A percentile compares a stretch with the other conserved stretches of the same genome.
Conservation (phyloP, 2,113 vertebrate genomes). For the Gadus macrocephalus region DNA sequence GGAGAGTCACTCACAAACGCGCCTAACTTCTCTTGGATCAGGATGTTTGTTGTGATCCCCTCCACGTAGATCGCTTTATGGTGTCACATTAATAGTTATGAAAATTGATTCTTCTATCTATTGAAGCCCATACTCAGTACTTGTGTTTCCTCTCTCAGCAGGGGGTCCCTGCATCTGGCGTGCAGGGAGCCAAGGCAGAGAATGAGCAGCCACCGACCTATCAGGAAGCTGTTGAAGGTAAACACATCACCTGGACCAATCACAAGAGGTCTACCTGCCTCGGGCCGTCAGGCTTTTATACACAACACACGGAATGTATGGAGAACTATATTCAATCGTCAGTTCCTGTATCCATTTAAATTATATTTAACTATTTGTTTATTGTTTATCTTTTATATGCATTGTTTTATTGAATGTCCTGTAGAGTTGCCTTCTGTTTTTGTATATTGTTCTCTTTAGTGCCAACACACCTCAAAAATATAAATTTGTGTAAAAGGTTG, state of each 20-base stretch:
- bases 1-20: conserved; percentile 21
- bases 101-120: neutral
- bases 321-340: too few relatives aligned
- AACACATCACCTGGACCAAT: conserved; percentile 13
- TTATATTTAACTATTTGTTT: too few relatives aligned
- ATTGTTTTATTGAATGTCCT: too few relatives aligned
- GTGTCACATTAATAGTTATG: neutral
- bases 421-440: too few relatives aligned
- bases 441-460: too few relatives aligned
- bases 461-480: too few relatives aligned
- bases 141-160: conserved; percentile 48
- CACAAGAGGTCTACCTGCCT: too few relatives aligned
- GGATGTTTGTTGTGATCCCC: neutral
- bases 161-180: conserved; percentile 64
- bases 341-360: too few relatives aligned
- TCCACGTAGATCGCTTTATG: neutral
- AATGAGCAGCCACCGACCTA: conserved; percentile 63
- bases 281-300: too few relatives aligned
- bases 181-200: conserved; percentile 59
- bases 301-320: too few relatives aligned
- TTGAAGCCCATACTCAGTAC: neutral
- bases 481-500: too few relatives aligned
- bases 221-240: conserved; percentile 85
- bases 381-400: too few relatives aligned
- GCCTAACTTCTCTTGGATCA: conserved; percentile 21